Evolutionary conservation across 2,797 vertebrate species (phyloP).

Genomic region (Esox lucius): DNA sequence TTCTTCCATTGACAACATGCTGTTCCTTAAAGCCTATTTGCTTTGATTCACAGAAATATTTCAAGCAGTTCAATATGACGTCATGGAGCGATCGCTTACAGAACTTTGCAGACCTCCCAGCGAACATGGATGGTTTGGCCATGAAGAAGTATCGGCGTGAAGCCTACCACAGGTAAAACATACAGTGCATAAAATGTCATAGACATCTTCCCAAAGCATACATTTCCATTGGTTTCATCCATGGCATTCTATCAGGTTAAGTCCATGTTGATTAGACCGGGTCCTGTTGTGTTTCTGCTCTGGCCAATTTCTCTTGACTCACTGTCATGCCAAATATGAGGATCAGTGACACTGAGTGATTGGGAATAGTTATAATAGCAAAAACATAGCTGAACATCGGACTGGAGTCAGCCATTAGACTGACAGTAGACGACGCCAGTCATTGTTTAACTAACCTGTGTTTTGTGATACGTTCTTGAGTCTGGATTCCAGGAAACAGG

Average conservation of each 20-base stretch:
- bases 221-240: not conserved
- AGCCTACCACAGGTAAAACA: constrained; percentile 87
- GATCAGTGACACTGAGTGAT: not conserved
- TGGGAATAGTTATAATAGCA: not conserved
- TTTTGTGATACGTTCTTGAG: no score
- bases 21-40: not conserved
- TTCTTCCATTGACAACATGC: not conserved
- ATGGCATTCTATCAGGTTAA: not conserved
- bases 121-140: constrained; percentile 91
- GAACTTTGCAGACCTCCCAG: constrained; percentile 90
- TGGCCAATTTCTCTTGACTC: not conserved
- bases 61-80: constrained; percentile 78
- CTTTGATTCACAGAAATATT: constrained; percentile 33
- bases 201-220: not conserved
- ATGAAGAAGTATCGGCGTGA: constrained; percentile 97
- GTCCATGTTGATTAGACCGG: not conserved
- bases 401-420: no score
- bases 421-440: no score
- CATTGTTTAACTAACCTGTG: no score
- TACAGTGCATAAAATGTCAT: not conserved
- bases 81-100: constrained; percentile 97
- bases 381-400: not conserved
- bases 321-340: not conserved
- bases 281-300: not conserved
- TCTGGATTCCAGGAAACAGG: no score